These are phyloP conservation scores for Dasyornis broadbenti DNA, from an alignment of 2,113 vertebrate species.

Conservation along the genomic window DNA sequence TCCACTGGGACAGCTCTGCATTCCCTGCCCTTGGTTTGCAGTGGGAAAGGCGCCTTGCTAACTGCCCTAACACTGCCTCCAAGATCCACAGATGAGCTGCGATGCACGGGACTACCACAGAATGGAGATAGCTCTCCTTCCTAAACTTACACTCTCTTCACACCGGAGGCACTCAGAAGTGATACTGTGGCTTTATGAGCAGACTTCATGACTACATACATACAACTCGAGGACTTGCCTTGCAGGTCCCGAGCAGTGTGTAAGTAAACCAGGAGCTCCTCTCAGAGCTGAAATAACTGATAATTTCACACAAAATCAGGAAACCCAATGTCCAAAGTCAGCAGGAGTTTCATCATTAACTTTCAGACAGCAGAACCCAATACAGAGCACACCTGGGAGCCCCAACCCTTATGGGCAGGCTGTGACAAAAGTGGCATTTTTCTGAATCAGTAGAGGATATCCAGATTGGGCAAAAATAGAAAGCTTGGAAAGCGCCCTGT, in stretches of 20 bases:
- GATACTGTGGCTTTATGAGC: not conserved
- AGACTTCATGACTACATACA: not conserved
- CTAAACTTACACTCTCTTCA: not conserved
- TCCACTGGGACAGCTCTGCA: not conserved
- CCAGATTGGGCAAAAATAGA: not conserved
- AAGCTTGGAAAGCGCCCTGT: constrained; percentile 82
- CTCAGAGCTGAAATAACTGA: not conserved
- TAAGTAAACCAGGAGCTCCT: not conserved
- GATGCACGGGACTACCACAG: fast-evolving
- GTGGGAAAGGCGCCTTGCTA: not conserved
- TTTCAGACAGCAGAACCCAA: not conserved
- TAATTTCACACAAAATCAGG: not conserved
- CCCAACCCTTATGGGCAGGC: not conserved
- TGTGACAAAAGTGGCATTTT: not conserved
- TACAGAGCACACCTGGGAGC: not conserved
- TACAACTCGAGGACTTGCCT: not conserved
- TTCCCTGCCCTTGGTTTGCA: fast-evolving
- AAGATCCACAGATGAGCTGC: not conserved
- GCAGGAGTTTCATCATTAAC: not conserved
- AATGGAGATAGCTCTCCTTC: fast-evolving
- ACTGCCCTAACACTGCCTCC: fast-evolving
- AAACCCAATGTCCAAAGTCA: not conserved
- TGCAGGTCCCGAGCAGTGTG: not conserved
- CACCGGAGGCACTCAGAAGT: not conserved
- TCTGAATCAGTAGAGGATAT: not conserved